Base-by-base conservation (phyloP, 2,888 invertebrate genomes). In the Pandemis corylana region DNA sequence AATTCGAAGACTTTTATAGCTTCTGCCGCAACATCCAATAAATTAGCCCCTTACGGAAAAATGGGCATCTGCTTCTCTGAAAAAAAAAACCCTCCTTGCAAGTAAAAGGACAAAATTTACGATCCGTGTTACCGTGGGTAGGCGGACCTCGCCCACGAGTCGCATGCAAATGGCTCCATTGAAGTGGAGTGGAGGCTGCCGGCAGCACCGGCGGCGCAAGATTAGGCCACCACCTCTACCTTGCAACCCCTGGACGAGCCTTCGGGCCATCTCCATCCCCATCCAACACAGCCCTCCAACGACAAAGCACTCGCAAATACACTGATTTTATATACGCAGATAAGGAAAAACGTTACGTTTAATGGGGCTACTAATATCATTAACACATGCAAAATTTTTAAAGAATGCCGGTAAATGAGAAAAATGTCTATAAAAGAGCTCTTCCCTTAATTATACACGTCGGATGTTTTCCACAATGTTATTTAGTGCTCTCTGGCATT, bases 51-150 rank as follows among this genome's bases (percentile, higher is more conserved):
- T 89, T 88, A 87, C 86, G 89, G 85, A 90, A 91, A 93, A 93
- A 91, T 91, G 88, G 90, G 91, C 92, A 93, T 92, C 90, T 92
- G 92, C 86, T 92, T 86, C 89, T 87, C 84, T 84, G 87, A 83
- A 90, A 90, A 90, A 76, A 66, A 92, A 91, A 89, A 81, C 85
- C 88, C 87, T 89, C 84, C 89, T 90, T 90, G 85, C 87, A 90
- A 91, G 91, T 90, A 91, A 91, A 92, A 92, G 90, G 92, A 92
- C 90, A 87, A 91, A 94, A 93, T 94, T 93, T 94, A 93, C 93
- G 93, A 90, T 86, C 90, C 89, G 87, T 88, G 89, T 92, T 90
- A 89, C 89, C 89, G 90, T 90, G 92, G 91, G 92, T 91, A 89
- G 92, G 89, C 87, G 89, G 88, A 87, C 86, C 85, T 86, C 90